phyloP scores from a whole-genome alignment of 2,797 vertebrate species.

The Heliangelus exortis region DNA sequence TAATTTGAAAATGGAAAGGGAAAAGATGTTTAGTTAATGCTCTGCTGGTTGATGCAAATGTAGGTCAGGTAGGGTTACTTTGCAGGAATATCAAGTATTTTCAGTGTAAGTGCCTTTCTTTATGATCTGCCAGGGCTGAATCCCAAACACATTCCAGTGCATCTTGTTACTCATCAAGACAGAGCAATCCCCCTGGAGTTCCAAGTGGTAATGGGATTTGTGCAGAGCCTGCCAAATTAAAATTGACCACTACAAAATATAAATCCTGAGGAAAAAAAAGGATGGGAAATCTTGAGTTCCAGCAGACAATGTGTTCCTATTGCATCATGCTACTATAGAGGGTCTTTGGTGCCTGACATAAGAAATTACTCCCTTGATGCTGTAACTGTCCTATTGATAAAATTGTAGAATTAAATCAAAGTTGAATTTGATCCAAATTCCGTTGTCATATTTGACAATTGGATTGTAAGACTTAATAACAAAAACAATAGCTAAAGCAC shows the following conservation, averaged over 20 bases:
- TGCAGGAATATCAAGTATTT: conserved; percentile 37
- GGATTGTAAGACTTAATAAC: not conserved
- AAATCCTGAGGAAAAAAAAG: conserved; percentile 47
- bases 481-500: not conserved
- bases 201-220: conserved; percentile 74
- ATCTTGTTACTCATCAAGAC: conserved; percentile 49
- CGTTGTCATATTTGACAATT: not conserved
- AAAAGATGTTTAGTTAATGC: not conserved
- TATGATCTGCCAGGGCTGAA: conserved; percentile 6
- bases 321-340: not conserved
- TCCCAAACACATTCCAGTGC: conserved; percentile 16
- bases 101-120: conserved; percentile 18
- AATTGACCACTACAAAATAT: conserved; percentile 59
- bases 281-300: conserved; percentile 28
- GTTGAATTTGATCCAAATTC: not conserved
- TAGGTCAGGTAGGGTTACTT: not conserved
- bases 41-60: not conserved
- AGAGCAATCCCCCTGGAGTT: conserved; percentile 17
- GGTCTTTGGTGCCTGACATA: not conserved
- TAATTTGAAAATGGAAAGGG: conserved; percentile 15
- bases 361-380: not conserved
- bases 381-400: not conserved
- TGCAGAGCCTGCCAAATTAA: conserved; percentile 63
- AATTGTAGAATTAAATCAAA: not conserved
- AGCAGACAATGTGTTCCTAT: conserved; percentile 25